Conservation (phyloP, 2,797 vertebrate genomes). For the Fistularia tabacaria region DNA sequence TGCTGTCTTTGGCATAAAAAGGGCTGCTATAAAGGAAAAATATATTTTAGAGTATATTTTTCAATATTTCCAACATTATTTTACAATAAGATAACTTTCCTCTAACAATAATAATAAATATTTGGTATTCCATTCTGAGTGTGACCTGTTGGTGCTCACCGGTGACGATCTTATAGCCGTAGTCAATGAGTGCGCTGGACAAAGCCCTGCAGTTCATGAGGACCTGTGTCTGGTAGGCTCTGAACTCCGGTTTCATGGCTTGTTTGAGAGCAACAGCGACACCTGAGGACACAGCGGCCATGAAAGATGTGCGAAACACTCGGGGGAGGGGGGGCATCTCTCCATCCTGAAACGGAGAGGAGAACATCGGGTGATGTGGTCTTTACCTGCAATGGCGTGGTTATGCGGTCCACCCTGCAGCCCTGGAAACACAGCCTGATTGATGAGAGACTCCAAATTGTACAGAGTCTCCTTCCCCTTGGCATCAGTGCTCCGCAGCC, state of each 20-base stretch:
- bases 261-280: slow-evolving; percentile 91
- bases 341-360: background rate
- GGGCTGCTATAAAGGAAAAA: no score
- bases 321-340: no score
- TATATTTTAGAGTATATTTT: no score
- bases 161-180: slow-evolving; percentile 89
- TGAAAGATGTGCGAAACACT: background rate
- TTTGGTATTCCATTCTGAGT: background rate
- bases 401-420: slow-evolving; percentile 98
- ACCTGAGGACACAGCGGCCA: slow-evolving; percentile 66
- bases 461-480: slow-evolving; percentile 89
- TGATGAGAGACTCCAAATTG: slow-evolving; percentile 90
- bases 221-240: slow-evolving; percentile 87
- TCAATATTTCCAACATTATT: no score
- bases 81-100: background rate
- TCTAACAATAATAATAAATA: background rate
- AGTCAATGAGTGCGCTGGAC: slow-evolving; percentile 66
- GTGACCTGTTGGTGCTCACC: slow-evolving; percentile 63
- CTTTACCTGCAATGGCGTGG: slow-evolving; percentile 91
- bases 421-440: slow-evolving; percentile 95
- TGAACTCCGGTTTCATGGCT: slow-evolving; percentile 89
- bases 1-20: background rate
- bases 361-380: background rate
- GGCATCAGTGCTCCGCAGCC: slow-evolving; percentile 83
- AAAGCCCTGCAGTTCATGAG: slow-evolving; percentile 86